Evolutionary conservation across 2,888 invertebrate species (phyloP), one percentile per base, ranked within the genome.

Genomic region (Drosophila nigricruria): DNA sequence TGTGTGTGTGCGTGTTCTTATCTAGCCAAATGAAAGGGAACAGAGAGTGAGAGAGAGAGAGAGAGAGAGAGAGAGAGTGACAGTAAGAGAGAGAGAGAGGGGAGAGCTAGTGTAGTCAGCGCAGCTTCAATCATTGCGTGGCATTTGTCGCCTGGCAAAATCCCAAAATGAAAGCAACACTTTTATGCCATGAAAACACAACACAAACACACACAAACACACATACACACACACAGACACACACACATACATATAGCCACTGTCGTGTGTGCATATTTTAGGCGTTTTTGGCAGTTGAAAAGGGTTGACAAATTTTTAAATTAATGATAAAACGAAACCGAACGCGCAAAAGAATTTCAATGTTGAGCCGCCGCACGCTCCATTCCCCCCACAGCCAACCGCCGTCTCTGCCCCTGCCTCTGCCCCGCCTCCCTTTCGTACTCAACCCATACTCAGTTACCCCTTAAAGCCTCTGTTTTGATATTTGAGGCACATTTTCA

Each of bases 231-330:
- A 45, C 30, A 20, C 36, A 3, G 34, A 49, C 43, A 9, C 25
- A 42, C n/a, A 25, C 38, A n/a, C 5, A 36, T n/a, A 16, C 18
- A 25, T 12, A 23, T 1, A 10, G 53, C 8, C 27, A 27, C 12
- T 36, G 52, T 52, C 23, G 36, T 34, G 34, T 58, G 45, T 47
- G 43, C 42, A 38, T 47, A 69, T 71, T 65, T 69, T 59, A 45
- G 53, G 54, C 68, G 65, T 71, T 87, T 72, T 89, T 85, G 82
- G 69, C 86, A 77, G 74, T 70, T 85, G 81, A 81, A 86, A 86
- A 87, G 86, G 87, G 86, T 86, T 81, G 79, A 79, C 81, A 86
- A 83, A 88, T 81, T 86, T 83, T 81, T 76, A 88, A 86, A 90
- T 88, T 87, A 90, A 87, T 90, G 84, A 81, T 76, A 81, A 79